Evolutionary conservation across 2,113 vertebrate genomes (phyloP), one percentile per base, ranked within the genome.

Genomic region (Pogonocichla stellata): DNA sequence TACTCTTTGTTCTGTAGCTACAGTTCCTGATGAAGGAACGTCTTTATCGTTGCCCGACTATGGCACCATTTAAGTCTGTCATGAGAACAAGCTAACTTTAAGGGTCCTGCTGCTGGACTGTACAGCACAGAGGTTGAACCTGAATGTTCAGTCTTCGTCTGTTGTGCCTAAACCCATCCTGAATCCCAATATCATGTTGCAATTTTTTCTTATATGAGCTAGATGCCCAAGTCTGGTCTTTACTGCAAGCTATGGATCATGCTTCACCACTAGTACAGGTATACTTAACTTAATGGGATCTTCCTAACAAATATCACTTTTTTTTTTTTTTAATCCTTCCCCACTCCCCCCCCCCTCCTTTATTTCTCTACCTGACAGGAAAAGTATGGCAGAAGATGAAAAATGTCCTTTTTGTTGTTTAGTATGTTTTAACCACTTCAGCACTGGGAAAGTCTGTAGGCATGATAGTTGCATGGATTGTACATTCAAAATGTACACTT

Each of bases 401-500:
- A 72, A 48, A 45, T 9, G 2, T 25, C 12, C 2, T 61, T 3
- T 15, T 84, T 80, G 9, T 13, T 79, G 28, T 38, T 70, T 43
- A 73, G 28, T 36, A 17, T 62, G 29, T 54, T 75, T 70, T 67
- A 79, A 18, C 14, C 12, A n/a, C 14, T 50, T 62, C 42, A 62
- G 3, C 50, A 34, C 14, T 61, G n/a, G 28, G 9, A 42, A 75
- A 50, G 8, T 61, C 36, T 70, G 47, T 73, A 38, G 26, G 12
- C 4, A 57, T 3, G 8, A 60, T 58, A 33, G 42, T 61, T 78
- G 20, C 43, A 64, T 25, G 9, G 1, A 48, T 33, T 51, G 1
- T 33, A 64, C 0, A 1, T 22, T 70, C 57, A 14, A 88, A 93
- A 78, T 2, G 1, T 53, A 48, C 0, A 2, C 5, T 47, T 67